A percentile compares a stretch with the other conserved stretches of the same genome.
Conservation (phyloP, 2,797 vertebrate species). For the Chloroceryle inda region DNA sequence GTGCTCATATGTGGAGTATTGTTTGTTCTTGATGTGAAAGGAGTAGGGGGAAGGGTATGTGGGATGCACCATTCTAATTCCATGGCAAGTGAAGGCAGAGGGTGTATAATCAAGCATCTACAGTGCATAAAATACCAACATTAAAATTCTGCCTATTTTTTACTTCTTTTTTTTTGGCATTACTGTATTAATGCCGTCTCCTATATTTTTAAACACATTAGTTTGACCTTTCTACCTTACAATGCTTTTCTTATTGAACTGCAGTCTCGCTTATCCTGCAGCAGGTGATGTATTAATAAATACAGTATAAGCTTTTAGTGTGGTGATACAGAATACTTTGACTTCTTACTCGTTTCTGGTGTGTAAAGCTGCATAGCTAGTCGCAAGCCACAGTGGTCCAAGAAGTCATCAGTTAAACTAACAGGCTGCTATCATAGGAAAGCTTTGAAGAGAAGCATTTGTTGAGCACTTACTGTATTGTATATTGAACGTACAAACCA, state of each 20-base stretch:
- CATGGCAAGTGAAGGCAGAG: neutral
- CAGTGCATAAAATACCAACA: neutral
- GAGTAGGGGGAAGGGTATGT: neutral
- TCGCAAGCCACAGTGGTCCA: neutral
- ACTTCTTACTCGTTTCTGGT: neutral
- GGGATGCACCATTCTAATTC: neutral
- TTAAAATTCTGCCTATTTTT: neutral
- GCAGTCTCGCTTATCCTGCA: neutral
- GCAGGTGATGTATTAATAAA: neutral
- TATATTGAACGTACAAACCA: neutral
- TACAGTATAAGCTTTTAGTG: neutral
- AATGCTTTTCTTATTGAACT: neutral
- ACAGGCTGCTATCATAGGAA: neutral
- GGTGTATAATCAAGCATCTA: neutral
- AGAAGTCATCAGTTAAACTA: neutral
- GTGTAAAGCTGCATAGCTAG: neutral
- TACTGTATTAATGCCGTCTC: neutral
- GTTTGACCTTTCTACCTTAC: neutral
- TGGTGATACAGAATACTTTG: neutral
- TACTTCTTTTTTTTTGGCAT: neutral
- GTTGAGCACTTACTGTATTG: rapidly evolving
- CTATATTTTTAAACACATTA: neutral
- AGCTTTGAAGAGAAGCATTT: neutral
- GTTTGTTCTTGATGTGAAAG: neutral
- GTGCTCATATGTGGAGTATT: neutral